phyloP scores from a whole-genome alignment of 1,140 invertebrate species.

The Eriocheir sinensis region DNA sequence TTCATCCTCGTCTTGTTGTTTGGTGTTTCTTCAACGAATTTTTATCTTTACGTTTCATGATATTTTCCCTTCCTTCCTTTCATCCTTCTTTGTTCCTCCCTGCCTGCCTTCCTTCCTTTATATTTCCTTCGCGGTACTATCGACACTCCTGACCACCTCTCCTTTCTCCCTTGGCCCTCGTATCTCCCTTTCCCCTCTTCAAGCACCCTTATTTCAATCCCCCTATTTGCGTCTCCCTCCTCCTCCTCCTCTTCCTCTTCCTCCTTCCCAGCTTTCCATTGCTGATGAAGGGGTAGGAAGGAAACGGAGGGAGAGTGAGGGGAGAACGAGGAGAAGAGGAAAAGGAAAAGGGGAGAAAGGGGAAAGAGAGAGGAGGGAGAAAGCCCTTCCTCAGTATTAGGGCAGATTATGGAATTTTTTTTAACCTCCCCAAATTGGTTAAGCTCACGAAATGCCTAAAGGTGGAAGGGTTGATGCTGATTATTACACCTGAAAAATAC shows the following conservation, averaged over 20 bases:
- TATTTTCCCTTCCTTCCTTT: neutral
- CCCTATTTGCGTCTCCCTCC: constrained; percentile 14
- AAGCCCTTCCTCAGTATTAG: neutral
- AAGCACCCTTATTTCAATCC: neutral
- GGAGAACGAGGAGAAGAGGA: neutral
- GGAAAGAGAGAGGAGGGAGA: neutral
- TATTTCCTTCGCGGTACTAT: neutral
- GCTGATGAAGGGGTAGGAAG: neutral
- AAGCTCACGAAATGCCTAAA: neutral
- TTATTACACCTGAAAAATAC: neutral
- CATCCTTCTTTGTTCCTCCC: neutral
- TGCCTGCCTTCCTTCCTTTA: neutral
- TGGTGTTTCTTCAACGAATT: too few relatives aligned
- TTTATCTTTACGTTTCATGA: neutral
- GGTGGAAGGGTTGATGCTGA: neutral
- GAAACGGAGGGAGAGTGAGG: neutral
- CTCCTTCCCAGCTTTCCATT: neutral
- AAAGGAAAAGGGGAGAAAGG: neutral
- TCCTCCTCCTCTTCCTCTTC: neutral
- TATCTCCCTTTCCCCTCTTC: neutral
- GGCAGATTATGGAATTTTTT: neutral
- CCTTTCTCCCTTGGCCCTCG: too few relatives aligned
- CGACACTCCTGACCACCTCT: neutral
- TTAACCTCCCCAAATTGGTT: neutral
- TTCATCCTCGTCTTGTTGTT: neutral